Base-by-base conservation (phyloP, 2,113 vertebrate genomes). In the Cheilinus undulatus region DNA sequence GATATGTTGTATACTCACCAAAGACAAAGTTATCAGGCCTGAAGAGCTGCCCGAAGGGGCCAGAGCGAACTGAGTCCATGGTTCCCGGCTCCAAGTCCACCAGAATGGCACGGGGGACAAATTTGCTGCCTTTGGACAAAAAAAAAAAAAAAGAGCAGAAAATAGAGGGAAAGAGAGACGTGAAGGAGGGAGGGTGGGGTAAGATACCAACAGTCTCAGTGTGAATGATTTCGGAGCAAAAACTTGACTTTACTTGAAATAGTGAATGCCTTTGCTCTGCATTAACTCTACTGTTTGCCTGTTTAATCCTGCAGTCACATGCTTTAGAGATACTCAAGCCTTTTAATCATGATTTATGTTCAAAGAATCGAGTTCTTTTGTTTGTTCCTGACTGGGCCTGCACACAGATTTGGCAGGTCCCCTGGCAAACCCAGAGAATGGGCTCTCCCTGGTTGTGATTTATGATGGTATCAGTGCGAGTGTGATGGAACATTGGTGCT, bases 21-120 rank as follows among this genome's bases (percentile, higher is more conserved):
- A 94, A 94, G 51, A 94, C 90, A 92, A 93, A 93, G 82, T 94
- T 94, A 86, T 94, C 93, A 22, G 93, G 93, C 58, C 93, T 89
- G 84, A 94, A 94, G 24, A 94, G 89, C 63, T 94, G 93, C 54
- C 93, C 93, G 67, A 94, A 93, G 0, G 93, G 93, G 24, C 93
- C 93, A 0, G 93, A 94, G 60, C 93, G 92, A 13, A 94, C 92
- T 0, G 93, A 94, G 69, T 94, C 93, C 93, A 94, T 93, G 80
- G 93, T 94, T 60, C 93, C 93, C 20, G 93, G 93, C 67, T 94
- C 93, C 72, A 94, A 70, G 57, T 94, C 93, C 63, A 94, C 92
- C 85, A 94, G 88, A 36, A 94, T 92, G 84, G 93, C 92, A 48
- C 93, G 91, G 9, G 93, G 93, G 48, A 94, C 93, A 78, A 38